Percentiles rank a stretch among this genome's conserved stretches.
phyloP scores from a whole-genome alignment of 2,113 vertebrate genomes.

The Phalacrocorax pelagicus region DNA sequence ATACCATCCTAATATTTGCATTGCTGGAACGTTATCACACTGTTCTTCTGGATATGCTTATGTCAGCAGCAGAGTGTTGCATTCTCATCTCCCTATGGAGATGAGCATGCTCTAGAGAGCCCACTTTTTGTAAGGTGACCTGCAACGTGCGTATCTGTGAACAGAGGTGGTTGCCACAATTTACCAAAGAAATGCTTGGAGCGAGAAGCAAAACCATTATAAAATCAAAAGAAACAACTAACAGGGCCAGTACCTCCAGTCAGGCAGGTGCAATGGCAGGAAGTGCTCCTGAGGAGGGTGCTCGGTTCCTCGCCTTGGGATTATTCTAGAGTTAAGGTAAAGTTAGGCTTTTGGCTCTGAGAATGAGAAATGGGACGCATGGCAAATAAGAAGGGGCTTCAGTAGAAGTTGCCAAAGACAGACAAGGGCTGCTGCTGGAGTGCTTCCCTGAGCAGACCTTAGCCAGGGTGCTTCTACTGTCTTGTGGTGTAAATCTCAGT shows the following conservation, averaged over 20 bases:
- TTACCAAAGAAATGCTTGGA: background rate
- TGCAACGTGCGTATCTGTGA: background rate
- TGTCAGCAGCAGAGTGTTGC: background rate
- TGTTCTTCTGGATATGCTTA: background rate
- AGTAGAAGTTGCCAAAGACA: background rate
- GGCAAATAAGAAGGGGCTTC: background rate
- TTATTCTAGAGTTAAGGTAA: background rate
- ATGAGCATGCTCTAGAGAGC: background rate
- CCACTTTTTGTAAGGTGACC: background rate
- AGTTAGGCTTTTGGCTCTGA: background rate
- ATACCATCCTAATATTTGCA: background rate
- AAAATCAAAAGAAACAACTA: background rate
- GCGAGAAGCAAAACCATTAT: background rate
- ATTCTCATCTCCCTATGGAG: background rate
- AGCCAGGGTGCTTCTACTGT: background rate
- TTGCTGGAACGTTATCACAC: background rate
- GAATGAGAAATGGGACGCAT: background rate
- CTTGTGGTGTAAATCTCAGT: background rate
- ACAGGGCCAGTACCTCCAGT: background rate
- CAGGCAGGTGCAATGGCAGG: background rate
- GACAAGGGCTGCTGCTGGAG: background rate
- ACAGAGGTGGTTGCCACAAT: background rate
- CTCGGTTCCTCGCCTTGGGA: background rate
- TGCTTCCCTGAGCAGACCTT: background rate
- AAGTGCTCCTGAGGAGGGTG: background rate